These are phyloP conservation scores for Monomorium pharaonis DNA, from an alignment of 1,140 invertebrate genomes.

Conservation along the genomic window DNA sequence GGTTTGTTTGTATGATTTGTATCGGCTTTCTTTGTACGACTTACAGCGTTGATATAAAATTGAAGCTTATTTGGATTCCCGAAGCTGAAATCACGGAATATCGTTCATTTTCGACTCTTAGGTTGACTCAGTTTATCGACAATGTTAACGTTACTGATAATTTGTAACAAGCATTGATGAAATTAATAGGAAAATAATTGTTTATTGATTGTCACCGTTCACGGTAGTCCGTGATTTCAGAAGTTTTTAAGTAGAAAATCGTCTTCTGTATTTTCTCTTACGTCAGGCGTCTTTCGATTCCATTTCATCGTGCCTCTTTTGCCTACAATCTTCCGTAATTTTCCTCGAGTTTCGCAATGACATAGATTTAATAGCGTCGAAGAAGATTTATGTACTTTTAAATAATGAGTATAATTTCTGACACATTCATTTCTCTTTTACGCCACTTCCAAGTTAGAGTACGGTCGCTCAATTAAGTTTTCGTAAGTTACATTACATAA, in stretches of 20 bases:
- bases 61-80: neutral
- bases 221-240: slow-evolving; percentile 33
- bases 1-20: slow-evolving; percentile 25
- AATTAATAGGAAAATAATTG: neutral
- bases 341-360: slow-evolving; percentile 26
- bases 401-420: slow-evolving; percentile 46
- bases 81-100: slow-evolving; percentile 23
- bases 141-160: neutral
- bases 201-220: neutral
- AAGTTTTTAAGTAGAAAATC: slow-evolving; percentile 30
- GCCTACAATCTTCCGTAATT: slow-evolving; percentile 26
- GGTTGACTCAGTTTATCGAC: neutral
- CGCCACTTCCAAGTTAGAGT: slow-evolving; percentile 21
- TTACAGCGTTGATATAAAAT: slow-evolving; percentile 4
- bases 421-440: slow-evolving; percentile 54
- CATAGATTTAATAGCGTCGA: slow-evolving; percentile 16
- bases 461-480: neutral
- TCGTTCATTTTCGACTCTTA: neutral
- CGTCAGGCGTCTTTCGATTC: slow-evolving; percentile 29
- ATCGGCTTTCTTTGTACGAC: slow-evolving; percentile 23
- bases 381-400: slow-evolving; percentile 33
- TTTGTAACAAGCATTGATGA: neutral
- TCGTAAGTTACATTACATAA: neutral
- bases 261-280: slow-evolving; percentile 35
- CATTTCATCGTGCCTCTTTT: slow-evolving; percentile 21